Percentiles rank a stretch among this genome's conserved stretches.
These are phyloP conservation scores for Eulithis testata DNA, from an alignment of 2,888 invertebrate genomes.

Conservation along the genomic window DNA sequence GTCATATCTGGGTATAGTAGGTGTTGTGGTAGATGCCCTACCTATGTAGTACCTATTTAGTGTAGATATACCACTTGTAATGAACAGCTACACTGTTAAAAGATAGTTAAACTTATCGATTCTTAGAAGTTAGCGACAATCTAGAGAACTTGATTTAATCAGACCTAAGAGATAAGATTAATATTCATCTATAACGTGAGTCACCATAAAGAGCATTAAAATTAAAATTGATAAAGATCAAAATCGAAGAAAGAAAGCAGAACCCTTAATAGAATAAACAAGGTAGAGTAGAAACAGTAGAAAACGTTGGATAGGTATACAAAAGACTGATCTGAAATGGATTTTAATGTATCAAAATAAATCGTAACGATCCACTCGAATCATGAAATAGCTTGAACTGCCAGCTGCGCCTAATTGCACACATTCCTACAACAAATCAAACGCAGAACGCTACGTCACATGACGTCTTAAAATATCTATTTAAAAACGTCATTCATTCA, in stretches of 20 bases:
- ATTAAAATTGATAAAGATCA: too few relatives aligned
- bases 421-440: constrained; percentile 68
- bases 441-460: constrained; percentile 61
- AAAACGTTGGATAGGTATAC: too few relatives aligned
- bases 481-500: constrained; percentile 83
- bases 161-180: neutral
- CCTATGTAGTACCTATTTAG: too few relatives aligned
- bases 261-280: too few relatives aligned
- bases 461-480: constrained; percentile 66
- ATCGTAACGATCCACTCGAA: constrained; percentile 20
- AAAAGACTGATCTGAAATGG: too few relatives aligned
- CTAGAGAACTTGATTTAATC: constrained; percentile 2
- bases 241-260: too few relatives aligned
- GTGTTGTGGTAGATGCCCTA: too few relatives aligned
- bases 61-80: neutral
- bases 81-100: neutral
- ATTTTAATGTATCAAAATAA: constrained; percentile 4
- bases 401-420: constrained; percentile 44
- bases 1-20: too few relatives aligned
- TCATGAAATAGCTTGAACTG: constrained; percentile 33
- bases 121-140: neutral
- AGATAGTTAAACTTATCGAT: neutral
- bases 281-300: too few relatives aligned
- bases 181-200: neutral
- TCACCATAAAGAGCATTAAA: neutral